Base-by-base conservation (phyloP, 2,113 vertebrate genomes). In the Catharus bicknelli region DNA sequence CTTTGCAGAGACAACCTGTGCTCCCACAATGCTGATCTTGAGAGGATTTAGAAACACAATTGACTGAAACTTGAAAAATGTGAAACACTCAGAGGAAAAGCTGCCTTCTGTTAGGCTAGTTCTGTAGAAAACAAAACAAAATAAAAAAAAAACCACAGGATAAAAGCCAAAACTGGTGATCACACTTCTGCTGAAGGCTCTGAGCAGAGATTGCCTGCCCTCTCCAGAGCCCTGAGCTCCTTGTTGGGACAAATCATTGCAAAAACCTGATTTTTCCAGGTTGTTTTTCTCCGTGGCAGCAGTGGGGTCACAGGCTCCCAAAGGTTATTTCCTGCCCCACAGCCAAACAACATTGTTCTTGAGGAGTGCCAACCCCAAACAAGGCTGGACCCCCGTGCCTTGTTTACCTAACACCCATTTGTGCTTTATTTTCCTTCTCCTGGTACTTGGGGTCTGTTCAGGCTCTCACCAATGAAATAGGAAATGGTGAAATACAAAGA, bases 321-420 rank as follows among this genome's bases (percentile, higher is more conserved):
- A 59, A 57, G 89, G 89, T 94, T 83, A 79, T 96, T 94, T 94
- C 93, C 87, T 94, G 91, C 82, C 47, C 2, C 79, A 5, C 43
- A 50, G 57, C 78, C 92, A 78, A 92, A 88, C 88, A 79, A 14
- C 90, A 90, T 89, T 92, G 92, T 89, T 89, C 69, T 5, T n/a
- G 66, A 64, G 89, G 40, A 95, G 75, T n/a, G 53, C 89, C 82
- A 77, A 3, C 78, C 83, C 95, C 91, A 90, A 82, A 89, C 86
- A 84, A 4, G 18, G 0, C 6, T 29, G 20, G 76, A 48, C 58
- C 90, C 86, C 83, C 13, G 10, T 43, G 62, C 19, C 2, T 50
- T 93, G 91, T 96, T 93, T 87, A 48, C 34, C 78, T 79, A 29
- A 91, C 66, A 34, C 19, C 54, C 6, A 17, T 22, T 73, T 63